phyloP scores from a whole-genome alignment of 2,888 invertebrate species.

The Eudasyphora cyanicolor region DNA sequence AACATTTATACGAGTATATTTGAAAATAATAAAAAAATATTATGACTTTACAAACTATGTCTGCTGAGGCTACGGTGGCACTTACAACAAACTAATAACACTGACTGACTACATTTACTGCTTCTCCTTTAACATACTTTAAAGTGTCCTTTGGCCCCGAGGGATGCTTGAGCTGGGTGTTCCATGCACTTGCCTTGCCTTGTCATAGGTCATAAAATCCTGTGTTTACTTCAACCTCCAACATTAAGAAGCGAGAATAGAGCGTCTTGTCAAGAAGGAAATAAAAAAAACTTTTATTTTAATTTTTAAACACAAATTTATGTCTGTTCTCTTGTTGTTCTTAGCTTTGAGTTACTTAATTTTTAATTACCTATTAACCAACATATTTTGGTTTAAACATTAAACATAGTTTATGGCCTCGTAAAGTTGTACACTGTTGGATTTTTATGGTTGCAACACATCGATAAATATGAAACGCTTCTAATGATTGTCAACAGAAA shows the following conservation, averaged over 20 bases:
- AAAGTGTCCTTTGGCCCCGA: neutral
- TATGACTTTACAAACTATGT: neutral
- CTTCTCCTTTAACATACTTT: neutral
- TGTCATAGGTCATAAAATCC: neutral
- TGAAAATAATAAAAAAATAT: no score
- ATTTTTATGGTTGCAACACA: no score
- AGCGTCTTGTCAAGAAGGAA: neutral
- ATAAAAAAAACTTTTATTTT: slow-evolving; percentile 8
- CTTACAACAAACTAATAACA: neutral
- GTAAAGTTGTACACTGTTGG: slow-evolving; percentile 2
- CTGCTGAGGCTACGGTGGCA: neutral
- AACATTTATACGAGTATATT: no score
- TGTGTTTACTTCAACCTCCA: neutral
- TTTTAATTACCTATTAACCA: slow-evolving; percentile 16
- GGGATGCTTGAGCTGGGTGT: neutral
- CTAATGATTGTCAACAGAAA: no score
- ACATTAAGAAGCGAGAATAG: neutral
- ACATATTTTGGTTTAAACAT: neutral
- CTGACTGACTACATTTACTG: no score
- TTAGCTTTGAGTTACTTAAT: neutral
- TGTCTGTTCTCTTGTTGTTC: neutral
- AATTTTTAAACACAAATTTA: slow-evolving; percentile 16
- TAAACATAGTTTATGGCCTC: neutral
- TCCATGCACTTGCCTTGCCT: neutral
- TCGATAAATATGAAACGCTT: no score